Conservation (phyloP, 2,888 invertebrate genomes). For the Eilema griseolum region DNA sequence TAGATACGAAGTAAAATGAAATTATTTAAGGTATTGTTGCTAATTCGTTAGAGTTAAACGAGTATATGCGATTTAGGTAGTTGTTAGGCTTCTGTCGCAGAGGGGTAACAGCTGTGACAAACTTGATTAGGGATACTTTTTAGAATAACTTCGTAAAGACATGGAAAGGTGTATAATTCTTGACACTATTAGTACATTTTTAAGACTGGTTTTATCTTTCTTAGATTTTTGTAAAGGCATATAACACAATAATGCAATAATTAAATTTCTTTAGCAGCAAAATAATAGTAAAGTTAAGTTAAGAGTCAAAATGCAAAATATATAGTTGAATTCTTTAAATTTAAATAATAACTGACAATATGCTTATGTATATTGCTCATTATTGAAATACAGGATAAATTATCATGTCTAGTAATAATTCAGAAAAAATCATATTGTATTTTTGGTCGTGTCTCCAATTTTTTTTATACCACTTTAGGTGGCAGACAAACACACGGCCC, state of each 20-base stretch:
- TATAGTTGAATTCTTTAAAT: not conserved
- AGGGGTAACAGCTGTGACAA: not conserved
- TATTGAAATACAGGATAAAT: not conserved
- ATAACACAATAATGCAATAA: not conserved
- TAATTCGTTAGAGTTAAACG: not conserved
- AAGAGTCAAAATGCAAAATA: not conserved
- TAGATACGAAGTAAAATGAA: not conserved
- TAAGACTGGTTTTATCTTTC: not conserved
- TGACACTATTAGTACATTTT: not conserved
- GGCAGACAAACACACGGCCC: no score
- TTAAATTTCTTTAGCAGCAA: not conserved
- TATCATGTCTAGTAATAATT: not conserved
- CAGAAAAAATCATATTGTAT: not conserved
- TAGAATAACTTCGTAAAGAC: not conserved
- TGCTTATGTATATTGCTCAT: not conserved
- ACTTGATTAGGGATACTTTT: not conserved
- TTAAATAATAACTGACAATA: not conserved
- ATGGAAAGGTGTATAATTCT: not conserved
- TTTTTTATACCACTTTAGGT: no score
- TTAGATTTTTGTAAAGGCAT: not conserved
- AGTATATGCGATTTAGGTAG: constrained; percentile 43
- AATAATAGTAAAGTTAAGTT: not conserved
- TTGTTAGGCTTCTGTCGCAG: constrained; percentile 26
- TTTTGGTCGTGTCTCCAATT: not conserved
- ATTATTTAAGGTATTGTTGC: not conserved